phyloP scores from a whole-genome alignment of 1,140 invertebrate genomes.

The Heliconius hermathena region DNA sequence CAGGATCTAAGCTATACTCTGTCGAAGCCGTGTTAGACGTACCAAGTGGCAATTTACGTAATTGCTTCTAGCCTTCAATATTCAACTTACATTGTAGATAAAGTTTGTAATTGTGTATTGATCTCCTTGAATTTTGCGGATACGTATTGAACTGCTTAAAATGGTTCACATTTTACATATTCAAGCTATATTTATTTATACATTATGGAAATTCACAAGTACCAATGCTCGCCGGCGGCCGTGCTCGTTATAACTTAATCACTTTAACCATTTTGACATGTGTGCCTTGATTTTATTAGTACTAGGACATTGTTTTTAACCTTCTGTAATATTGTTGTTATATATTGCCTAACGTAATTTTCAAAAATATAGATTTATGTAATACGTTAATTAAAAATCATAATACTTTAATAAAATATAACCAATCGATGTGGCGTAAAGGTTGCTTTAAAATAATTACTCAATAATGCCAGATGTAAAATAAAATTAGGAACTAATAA shows the following conservation, averaged over 20 bases:
- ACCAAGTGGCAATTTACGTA: constrained; percentile 54
- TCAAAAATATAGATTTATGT: no score
- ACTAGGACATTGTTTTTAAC: constrained; percentile 27
- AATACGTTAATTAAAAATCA: no score
- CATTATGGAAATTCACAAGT: constrained; percentile 20
- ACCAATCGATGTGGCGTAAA: constrained; percentile 6
- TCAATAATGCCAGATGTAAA: background rate
- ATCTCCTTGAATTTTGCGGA: constrained; percentile 72
- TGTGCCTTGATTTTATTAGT: constrained; percentile 19
- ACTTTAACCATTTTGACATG: constrained; percentile 22
- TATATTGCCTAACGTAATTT: background rate
- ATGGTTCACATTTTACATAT: constrained; percentile 2
- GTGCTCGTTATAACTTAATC: constrained; percentile 29
- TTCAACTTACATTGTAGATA: constrained; percentile 41
- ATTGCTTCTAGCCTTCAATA: constrained; percentile 53
- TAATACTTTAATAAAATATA: background rate
- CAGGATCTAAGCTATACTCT: constrained; percentile 34
- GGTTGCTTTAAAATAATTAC: constrained; percentile 7
- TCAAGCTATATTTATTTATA: constrained; percentile 5
- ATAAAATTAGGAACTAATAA: background rate
- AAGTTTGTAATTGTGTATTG: constrained; percentile 64
- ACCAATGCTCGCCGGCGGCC: constrained; percentile 25
- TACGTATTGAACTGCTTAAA: constrained; percentile 37
- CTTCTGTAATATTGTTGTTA: background rate
- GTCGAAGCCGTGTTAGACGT: constrained; percentile 33